Evolutionary conservation across 2,113 vertebrate genomes (phyloP), one percentile per base, ranked within the genome.

Genomic region (Theristicus caerulescens): DNA sequence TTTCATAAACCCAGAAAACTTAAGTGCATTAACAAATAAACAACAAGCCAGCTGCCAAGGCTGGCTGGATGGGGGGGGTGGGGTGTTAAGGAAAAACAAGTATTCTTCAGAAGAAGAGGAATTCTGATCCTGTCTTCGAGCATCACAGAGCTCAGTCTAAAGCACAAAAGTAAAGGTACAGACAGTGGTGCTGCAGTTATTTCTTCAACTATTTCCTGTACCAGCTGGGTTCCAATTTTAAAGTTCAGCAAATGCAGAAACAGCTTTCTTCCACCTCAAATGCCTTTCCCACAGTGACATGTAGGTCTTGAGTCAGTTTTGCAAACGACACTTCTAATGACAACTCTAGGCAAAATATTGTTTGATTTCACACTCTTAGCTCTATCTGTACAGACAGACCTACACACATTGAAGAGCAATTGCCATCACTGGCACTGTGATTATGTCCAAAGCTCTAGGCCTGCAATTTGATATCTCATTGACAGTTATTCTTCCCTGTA

Each of bases 211-310:
- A 42, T 81, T 81, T 86, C 85, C 88, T 86, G 57, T 26, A 78
- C n/a, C 80, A 89, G 86, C 73, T 84, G 69, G 61, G 61, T 49
- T 89, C 69, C 73, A 86, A 32, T 74, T 92, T 3, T 84, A 57
- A 94, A 86, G 61, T 47, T 78, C 70, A 82, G 34, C 61, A 92
- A 86, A 76, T 2, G 52, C 51, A 96, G 54, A 29, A 93, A 47
- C 44, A 65, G 49, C 54, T 86, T 78, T 52, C 52, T 82, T 58
- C 47, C n/a, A 76, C 47, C 65, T 34, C 73, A 72, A 31, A 69
- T 25, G 32, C 47, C 34, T 82, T 70, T 67, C 86, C 69, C 77
- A 82, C 57, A 57, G 11, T 2, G 10, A 70, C 3, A 2, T 4
- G 4, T 2, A 47, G 47, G 62, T 64, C 80, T 76, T 0, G 4